Conservation (phyloP, 2,797 vertebrate species). For the Characodon lateralis region DNA sequence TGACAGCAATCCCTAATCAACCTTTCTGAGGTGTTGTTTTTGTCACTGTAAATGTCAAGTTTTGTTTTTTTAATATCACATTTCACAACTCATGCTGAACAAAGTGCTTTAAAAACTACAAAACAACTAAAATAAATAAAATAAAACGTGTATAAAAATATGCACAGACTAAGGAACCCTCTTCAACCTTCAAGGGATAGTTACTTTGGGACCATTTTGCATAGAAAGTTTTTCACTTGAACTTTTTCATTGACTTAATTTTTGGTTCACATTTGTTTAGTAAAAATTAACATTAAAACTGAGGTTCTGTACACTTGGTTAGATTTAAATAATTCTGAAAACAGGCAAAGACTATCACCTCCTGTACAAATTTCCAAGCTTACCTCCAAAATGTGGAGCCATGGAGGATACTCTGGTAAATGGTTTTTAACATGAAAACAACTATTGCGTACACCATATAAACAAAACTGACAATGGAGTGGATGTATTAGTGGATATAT, state of each 20-base stretch:
- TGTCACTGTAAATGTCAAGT: no score
- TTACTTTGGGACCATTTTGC: background rate
- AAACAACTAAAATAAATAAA: no score
- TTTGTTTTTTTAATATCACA: no score
- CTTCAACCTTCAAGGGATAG: background rate
- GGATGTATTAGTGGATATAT: background rate
- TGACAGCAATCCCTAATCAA: background rate
- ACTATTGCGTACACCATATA: background rate
- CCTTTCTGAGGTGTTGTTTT: no score
- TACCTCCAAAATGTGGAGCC: no score
- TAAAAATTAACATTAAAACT: background rate
- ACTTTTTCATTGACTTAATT: background rate
- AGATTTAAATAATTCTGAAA: background rate
- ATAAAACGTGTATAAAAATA: background rate
- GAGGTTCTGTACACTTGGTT: no score
- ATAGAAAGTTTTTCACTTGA: background rate
- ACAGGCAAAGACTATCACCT: background rate
- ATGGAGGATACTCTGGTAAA: background rate
- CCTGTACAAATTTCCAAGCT: background rate
- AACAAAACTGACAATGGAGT: background rate
- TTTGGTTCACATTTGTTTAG: background rate
- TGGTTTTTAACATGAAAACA: background rate
- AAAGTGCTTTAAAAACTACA: no score
- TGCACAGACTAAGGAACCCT: background rate
- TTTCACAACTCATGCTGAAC: no score